Percentiles rank a stretch among this genome's conserved stretches.
Conservation (phyloP, 2,888 invertebrate genomes). For the Conomelus anceps region DNA sequence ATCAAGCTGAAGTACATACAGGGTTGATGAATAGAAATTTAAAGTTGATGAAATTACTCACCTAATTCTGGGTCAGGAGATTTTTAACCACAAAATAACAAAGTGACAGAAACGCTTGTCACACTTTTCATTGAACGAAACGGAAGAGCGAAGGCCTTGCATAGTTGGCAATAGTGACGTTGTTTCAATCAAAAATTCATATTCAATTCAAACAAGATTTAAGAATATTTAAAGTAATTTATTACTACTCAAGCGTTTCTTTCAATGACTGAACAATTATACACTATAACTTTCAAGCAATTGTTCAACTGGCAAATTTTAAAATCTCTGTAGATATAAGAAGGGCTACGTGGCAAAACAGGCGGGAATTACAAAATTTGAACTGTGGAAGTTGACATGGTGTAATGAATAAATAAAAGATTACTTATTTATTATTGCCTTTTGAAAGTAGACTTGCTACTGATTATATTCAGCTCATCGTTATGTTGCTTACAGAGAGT, state of each 20-base stretch:
- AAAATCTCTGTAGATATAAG: no score
- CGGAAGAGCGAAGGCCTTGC: constrained; percentile 17
- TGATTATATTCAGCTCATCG: no score
- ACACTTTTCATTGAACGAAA: constrained; percentile 2
- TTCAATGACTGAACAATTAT: no score
- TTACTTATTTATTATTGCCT: no score
- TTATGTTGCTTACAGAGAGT: no score
- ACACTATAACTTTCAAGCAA: not conserved
- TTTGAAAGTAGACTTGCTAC: no score
- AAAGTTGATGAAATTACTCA: constrained; percentile 8
- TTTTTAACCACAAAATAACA: constrained; percentile 15
- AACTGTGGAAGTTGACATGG: not conserved
- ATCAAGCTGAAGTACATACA: not conserved
- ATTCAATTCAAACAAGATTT: not conserved
- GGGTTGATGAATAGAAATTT: not conserved
- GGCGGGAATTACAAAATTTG: not conserved
- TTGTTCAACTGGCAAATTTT: not conserved
- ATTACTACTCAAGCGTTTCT: not conserved
- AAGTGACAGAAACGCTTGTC: constrained; percentile 16
- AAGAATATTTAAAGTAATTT: not conserved
- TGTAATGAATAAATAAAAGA: no score
- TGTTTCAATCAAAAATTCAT: constrained; percentile 8
- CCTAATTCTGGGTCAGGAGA: constrained; percentile 11
- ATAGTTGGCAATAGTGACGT: constrained; percentile 26
- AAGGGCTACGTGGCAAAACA: not conserved